Evolutionary conservation across 1,140 invertebrate species (phyloP).

Genomic region (Drosophila fuyamai): DNA sequence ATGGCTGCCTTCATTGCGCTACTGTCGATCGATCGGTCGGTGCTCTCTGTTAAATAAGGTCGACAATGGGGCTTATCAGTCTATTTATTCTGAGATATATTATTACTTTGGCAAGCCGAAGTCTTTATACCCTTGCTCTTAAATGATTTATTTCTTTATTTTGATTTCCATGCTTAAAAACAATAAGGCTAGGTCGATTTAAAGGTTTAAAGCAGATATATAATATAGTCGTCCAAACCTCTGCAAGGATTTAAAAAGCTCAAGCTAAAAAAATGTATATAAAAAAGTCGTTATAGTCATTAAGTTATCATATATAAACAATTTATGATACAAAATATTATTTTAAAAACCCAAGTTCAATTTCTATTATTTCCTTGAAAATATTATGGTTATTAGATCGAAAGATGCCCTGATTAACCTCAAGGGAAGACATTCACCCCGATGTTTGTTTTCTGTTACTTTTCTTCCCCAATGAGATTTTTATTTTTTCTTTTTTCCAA

Average conservation of each 20-base stretch:
- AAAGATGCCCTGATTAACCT: slow-evolving; percentile 18
- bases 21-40: neutral
- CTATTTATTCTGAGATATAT: neutral
- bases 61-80: neutral
- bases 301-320: neutral
- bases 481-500: slow-evolving; percentile 12
- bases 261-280: neutral
- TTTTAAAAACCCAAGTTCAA: neutral
- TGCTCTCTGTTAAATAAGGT: neutral
- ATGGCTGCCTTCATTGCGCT: neutral
- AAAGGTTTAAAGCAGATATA: too few species aligned
- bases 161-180: too few species aligned
- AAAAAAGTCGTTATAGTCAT: too few species aligned
- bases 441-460: slow-evolving; percentile 13
- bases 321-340: too few species aligned
- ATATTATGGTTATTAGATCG: neutral
- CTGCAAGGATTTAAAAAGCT: too few species aligned
- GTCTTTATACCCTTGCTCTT: too few species aligned
- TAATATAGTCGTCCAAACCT: too few species aligned
- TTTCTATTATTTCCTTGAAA: slow-evolving; percentile 6
- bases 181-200: too few species aligned
- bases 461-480: slow-evolving; percentile 1
- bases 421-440: slow-evolving; percentile 7
- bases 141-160: too few species aligned
- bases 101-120: too few species aligned